Conservation (phyloP, 1,140 invertebrate species). For the Laodelphax striatellus region DNA sequence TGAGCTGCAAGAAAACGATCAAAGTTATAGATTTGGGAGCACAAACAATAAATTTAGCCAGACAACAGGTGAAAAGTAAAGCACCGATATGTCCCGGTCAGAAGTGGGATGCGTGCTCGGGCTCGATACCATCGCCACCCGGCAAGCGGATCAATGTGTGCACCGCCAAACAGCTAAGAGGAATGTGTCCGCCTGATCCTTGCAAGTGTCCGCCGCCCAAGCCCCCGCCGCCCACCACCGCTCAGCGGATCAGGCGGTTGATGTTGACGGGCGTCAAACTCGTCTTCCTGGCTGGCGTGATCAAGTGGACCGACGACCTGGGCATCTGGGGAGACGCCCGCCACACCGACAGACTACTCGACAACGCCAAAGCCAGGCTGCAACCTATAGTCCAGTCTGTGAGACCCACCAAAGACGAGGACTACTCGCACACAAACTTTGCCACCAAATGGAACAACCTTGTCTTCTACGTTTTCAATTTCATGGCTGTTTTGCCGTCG, state of each 20-base stretch:
- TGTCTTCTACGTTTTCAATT: too few species aligned
- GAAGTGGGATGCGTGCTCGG: not conserved
- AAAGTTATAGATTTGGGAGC: too few species aligned
- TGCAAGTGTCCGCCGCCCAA: not conserved
- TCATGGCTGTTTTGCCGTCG: too few species aligned
- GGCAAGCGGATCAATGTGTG: not conserved
- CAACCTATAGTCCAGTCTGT: too few species aligned
- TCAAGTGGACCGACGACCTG: not conserved
- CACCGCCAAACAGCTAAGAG: not conserved
- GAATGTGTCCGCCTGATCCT: not conserved
- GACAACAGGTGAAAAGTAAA: not conserved
- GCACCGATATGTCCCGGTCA: not conserved
- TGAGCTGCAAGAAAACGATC: too few species aligned
- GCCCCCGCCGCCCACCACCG: not conserved
- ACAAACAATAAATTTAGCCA: not conserved
- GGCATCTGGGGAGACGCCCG: not conserved
- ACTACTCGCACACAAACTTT: too few species aligned
- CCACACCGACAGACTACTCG: too few species aligned
- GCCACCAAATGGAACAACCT: too few species aligned
- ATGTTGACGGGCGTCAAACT: not conserved
- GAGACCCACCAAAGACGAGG: too few species aligned
- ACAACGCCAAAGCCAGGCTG: too few species aligned
- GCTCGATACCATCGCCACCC: not conserved
- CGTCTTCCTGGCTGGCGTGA: not conserved
- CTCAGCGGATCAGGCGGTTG: not conserved